phyloP scores from a whole-genome alignment of 2,888 invertebrate genomes.

The Suillia variegata region DNA sequence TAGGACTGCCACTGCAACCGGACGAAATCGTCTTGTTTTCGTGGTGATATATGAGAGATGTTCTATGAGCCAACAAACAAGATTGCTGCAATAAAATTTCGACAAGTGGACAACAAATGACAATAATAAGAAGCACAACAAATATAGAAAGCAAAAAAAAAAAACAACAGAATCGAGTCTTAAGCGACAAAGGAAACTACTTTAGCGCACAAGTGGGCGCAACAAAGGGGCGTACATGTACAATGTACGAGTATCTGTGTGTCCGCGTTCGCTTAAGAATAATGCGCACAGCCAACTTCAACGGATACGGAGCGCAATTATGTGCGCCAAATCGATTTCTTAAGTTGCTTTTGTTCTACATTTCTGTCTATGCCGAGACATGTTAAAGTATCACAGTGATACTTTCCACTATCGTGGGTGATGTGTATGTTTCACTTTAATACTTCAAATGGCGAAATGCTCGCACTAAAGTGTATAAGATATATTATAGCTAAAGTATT shows the following conservation, averaged over 20 bases:
- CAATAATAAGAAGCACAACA: constrained; percentile 19
- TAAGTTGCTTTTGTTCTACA: not conserved
- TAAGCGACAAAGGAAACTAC: not conserved
- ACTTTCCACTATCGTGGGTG: not conserved
- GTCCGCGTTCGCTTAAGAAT: not conserved
- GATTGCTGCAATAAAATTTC: constrained; percentile 53
- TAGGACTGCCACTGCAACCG: not conserved
- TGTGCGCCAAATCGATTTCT: constrained; percentile 2
- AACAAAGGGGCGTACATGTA: too few species aligned
- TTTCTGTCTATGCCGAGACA: too few species aligned
- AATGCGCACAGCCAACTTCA: not conserved
- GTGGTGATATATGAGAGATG: not conserved
- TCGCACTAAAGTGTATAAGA: constrained; percentile 1
- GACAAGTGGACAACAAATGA: constrained; percentile 54
- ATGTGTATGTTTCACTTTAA: not conserved
- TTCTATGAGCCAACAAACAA: constrained; percentile 40
- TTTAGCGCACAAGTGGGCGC: not conserved
- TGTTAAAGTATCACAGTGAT: not conserved
- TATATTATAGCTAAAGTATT: not conserved
- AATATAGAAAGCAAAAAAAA: not conserved
- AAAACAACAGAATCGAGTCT: not conserved
- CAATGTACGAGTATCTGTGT: too few species aligned
- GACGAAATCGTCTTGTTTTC: not conserved
- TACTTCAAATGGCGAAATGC: not conserved
- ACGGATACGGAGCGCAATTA: not conserved